These are phyloP conservation scores for Bradypus variegatus DNA, from an alignment of 2,797 vertebrate genomes.

Conservation along the genomic window DNA sequence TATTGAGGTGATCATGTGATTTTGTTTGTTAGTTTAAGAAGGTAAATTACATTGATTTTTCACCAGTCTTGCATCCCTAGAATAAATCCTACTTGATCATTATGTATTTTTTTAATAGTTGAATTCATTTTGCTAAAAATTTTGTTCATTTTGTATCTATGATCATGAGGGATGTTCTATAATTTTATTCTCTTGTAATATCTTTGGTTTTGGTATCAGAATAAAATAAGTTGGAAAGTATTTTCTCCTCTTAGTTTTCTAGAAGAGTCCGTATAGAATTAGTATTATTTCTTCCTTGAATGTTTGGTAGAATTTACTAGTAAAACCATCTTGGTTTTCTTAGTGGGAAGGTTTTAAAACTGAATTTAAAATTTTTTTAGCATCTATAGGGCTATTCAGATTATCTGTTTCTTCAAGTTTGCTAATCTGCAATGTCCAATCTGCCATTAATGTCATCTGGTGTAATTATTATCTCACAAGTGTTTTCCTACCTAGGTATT, in stretches of 20 bases:
- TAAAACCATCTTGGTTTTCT: not conserved
- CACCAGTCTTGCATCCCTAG: not conserved
- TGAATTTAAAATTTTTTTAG: too few species aligned
- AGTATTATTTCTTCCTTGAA: not conserved
- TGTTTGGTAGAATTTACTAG: not conserved
- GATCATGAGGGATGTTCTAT: not conserved
- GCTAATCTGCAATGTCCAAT: accelerated
- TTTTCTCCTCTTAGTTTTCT: not conserved
- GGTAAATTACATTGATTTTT: not conserved
- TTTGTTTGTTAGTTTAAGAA: not conserved
- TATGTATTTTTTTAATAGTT: not conserved
- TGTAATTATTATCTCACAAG: not conserved
- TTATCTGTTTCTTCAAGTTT: not conserved
- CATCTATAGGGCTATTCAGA: accelerated
- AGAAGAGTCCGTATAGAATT: not conserved
- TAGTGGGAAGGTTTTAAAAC: not conserved
- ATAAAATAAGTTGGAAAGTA: not conserved
- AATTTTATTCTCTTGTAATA: not conserved
- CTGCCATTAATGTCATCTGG: not conserved
- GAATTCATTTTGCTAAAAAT: not conserved
- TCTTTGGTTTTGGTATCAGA: not conserved
- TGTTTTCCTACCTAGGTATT: not conserved
- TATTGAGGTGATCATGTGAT: not conserved
- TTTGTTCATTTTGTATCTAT: not conserved
- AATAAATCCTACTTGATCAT: not conserved